Conservation (phyloP, 1,140 invertebrate species). For the Paralvinella palmiformis region DNA sequence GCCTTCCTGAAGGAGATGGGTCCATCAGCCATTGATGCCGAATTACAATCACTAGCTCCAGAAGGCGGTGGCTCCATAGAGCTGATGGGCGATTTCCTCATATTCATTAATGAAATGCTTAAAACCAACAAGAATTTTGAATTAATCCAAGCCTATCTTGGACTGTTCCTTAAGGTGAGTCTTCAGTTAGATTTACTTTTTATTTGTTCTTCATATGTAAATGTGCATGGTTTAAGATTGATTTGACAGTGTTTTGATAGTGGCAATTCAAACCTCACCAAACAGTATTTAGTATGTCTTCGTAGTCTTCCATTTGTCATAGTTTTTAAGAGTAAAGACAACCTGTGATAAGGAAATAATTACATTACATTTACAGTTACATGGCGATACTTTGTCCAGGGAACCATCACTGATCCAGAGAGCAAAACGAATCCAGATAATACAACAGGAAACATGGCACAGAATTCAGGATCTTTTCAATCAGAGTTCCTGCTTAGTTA, state of each 20-base stretch:
- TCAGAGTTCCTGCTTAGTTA: conserved; percentile 67
- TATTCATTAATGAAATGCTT: conserved; percentile 60
- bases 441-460: conserved; percentile 60
- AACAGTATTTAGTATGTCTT: neutral
- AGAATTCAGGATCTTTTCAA: conserved; percentile 65
- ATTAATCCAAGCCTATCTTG: conserved; percentile 85
- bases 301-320: too few species aligned
- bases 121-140: conserved; percentile 79
- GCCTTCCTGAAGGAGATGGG: conserved; percentile 72
- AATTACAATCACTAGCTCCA: conserved; percentile 73
- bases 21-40: conserved; percentile 81
- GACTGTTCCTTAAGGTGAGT: conserved; percentile 75
- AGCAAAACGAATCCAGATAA: conserved; percentile 57
- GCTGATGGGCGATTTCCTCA: conserved; percentile 73
- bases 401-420: conserved; percentile 56
- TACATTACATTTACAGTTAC: conserved; percentile 45
- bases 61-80: conserved; percentile 63
- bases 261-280: neutral
- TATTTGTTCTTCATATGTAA: neutral
- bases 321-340: too few species aligned
- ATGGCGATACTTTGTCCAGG: conserved; percentile 61
- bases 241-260: neutral
- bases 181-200: neutral
- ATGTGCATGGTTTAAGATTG: neutral
- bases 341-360: neutral